Evolutionary conservation across 2,888 invertebrate species (phyloP).

Genomic region (Gerris lacustris): DNA sequence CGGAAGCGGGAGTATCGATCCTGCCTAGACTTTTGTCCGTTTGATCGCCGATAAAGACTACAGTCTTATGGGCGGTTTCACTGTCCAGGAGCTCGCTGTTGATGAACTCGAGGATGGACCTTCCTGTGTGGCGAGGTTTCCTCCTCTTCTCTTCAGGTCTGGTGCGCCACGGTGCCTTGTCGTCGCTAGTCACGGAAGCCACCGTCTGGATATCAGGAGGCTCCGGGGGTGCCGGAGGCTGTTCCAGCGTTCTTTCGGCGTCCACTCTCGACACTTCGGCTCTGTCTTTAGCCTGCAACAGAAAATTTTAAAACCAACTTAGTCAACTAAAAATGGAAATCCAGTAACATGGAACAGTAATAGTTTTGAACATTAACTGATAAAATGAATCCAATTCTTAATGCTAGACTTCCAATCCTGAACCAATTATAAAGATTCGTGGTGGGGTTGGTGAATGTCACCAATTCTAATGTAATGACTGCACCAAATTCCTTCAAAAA

Average conservation of each 20-base stretch:
- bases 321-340: no score
- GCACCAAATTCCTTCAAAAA: no score
- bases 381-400: no score
- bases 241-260: neutral
- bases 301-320: neutral
- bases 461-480: no score
- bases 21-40: neutral
- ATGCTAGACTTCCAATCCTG: no score
- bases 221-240: neutral
- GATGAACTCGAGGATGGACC: neutral
- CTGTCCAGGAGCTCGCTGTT: neutral
- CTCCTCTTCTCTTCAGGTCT: constrained; percentile 1
- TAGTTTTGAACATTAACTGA: no score
- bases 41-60: neutral
- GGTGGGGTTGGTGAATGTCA: no score
- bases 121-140: neutral
- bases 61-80: neutral
- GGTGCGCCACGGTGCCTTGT: neutral
- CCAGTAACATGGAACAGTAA: no score
- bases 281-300: neutral
- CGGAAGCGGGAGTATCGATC: neutral
- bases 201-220: neutral
- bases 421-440: no score
- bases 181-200: neutral
- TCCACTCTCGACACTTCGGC: neutral